Evolutionary conservation across 2,888 invertebrate genomes (phyloP).

Genomic region (Adela reaumurella): DNA sequence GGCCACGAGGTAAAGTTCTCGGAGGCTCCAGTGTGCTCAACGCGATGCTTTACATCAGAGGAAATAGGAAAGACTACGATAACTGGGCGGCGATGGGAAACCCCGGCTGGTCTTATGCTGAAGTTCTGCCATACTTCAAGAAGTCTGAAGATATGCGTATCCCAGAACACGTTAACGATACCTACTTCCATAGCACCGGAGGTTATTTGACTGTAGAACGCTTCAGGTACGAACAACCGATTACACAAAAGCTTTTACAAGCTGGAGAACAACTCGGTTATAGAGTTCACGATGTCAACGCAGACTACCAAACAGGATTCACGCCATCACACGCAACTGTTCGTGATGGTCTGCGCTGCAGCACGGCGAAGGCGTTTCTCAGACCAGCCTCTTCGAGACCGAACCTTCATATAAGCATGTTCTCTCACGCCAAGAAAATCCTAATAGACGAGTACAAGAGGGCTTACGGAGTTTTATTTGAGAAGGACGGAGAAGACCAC

Average conservation of each 20-base stretch:
- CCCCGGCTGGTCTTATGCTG: slow-evolving; percentile 74
- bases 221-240: slow-evolving; percentile 66
- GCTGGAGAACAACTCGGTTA: slow-evolving; percentile 71
- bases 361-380: slow-evolving; percentile 21
- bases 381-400: slow-evolving; percentile 19
- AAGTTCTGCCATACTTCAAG: slow-evolving; percentile 72
- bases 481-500: slow-evolving; percentile 13
- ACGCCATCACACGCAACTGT: slow-evolving; percentile 18
- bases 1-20: slow-evolving; percentile 77
- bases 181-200: slow-evolving; percentile 62
- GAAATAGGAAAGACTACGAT: slow-evolving; percentile 81
- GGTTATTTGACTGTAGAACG: slow-evolving; percentile 74
- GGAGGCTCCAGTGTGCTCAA: slow-evolving; percentile 82
- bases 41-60: slow-evolving; percentile 86
- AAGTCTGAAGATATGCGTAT: slow-evolving; percentile 77
- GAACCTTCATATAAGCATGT: slow-evolving; percentile 26
- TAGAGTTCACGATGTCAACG: slow-evolving; percentile 59
- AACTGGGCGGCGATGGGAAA: slow-evolving; percentile 75
- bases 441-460: slow-evolving; percentile 17
- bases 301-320: slow-evolving; percentile 23
- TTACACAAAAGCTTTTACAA: slow-evolving; percentile 65
- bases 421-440: slow-evolving; percentile 22
- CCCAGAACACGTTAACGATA: slow-evolving; percentile 50
- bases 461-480: slow-evolving; percentile 22
- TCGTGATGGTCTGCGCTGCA: slow-evolving; percentile 20